phyloP scores from a whole-genome alignment of 1,140 invertebrate species.

The Drosophila repleta region DNA sequence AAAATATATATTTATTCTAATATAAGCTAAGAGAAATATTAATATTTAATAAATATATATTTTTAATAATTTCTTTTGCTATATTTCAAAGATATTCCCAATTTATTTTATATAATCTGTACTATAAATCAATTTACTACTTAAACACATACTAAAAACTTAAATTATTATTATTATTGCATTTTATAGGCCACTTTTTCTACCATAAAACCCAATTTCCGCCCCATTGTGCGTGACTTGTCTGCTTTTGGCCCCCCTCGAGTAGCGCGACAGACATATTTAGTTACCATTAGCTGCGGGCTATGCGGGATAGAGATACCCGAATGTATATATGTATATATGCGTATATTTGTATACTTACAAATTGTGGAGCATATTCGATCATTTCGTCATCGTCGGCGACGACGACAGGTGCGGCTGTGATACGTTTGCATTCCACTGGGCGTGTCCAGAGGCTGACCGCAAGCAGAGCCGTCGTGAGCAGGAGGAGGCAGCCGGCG shows the following conservation, averaged over 20 bases:
- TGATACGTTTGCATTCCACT: conserved; percentile 30
- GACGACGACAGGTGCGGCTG: conserved; percentile 60
- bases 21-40: no score
- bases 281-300: conserved; percentile 25
- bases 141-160: no score
- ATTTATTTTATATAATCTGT: no score
- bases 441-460: conserved; percentile 56
- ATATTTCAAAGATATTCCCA: no score
- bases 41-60: no score
- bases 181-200: background rate
- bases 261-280: conserved; percentile 6
- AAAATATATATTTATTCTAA: no score
- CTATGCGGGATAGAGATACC: background rate
- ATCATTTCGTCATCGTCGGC: conserved; percentile 72
- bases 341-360: conserved; percentile 49
- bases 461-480: conserved; percentile 26
- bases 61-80: no score
- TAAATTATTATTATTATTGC: no score
- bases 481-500: conserved; percentile 21
- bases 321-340: background rate
- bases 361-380: conserved; percentile 76
- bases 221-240: conserved; percentile 36
- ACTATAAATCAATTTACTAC: no score
- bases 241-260: background rate
- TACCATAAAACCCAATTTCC: background rate